Evolutionary conservation across 2,113 vertebrate species (phyloP).

Genomic region (Scytalopus superciliaris): DNA sequence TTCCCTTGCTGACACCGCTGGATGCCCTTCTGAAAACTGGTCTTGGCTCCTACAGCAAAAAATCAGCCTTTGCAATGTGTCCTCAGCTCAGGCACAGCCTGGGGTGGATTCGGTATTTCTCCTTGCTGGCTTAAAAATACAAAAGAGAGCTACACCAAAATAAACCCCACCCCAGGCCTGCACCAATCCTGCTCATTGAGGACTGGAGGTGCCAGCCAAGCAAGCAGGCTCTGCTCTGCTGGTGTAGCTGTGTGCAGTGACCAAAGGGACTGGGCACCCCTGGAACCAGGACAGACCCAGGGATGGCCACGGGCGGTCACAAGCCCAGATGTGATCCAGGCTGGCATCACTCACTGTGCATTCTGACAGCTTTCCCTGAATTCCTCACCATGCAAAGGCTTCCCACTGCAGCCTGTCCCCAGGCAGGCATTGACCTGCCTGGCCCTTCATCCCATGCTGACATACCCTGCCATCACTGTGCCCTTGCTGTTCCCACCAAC

Average conservation of each 20-base stretch:
- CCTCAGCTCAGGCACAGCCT: background rate
- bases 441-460: background rate
- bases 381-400: background rate
- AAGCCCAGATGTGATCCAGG: background rate
- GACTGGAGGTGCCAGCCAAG: background rate
- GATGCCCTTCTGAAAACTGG: background rate
- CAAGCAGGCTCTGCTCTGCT: background rate
- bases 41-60: background rate
- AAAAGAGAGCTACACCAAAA: background rate
- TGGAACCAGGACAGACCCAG: background rate
- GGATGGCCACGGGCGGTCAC: rapidly evolving
- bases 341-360: rapidly evolving
- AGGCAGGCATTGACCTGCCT: background rate
- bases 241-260: background rate
- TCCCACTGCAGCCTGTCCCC: background rate
- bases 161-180: background rate
- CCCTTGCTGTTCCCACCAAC: background rate
- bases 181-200: background rate
- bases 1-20: background rate
- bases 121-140: background rate
- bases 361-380: background rate
- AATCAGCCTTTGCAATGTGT: background rate
- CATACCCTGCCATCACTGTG: rapidly evolving
- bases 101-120: background rate
- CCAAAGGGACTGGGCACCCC: background rate